Evolutionary conservation across 2,113 vertebrate genomes (phyloP), one percentile per base, ranked within the genome.

Genomic region (Halichoerus grypus): DNA sequence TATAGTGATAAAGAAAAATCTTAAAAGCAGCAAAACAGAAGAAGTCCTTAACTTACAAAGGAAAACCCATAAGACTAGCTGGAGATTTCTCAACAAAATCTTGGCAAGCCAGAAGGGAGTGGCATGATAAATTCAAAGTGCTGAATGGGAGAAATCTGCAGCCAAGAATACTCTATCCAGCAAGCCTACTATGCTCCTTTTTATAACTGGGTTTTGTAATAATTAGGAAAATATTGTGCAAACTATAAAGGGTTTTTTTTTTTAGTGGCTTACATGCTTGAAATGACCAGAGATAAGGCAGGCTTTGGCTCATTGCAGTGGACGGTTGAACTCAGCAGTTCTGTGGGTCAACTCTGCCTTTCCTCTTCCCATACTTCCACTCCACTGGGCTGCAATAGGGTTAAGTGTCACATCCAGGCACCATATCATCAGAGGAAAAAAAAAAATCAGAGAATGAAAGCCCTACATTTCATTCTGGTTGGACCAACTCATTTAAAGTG

Each of bases 391-490:
- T 26, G 0, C 19, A 22, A 0, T 12, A 13, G 11, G 10, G 15
- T 19, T 14, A 42, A 9, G 8, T 21, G 36, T 76, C 31, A 63
- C 7, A 39, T 10, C 33, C 39, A 18, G 67, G 10, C 15, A 71
- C 4, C 16, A 31, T 3, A 71, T 10, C 16, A 26, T 21, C 1
- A n/a, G 51, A 5, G 36, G 26, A 1, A 8, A 8, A 1, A 31
- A 13, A 63, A 26, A 31, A 39, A 7, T 0, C 33, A 71, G 28
- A 67, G 24, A 84, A 65, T 46, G 63, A 57, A 39, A 22, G 11
- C 9, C 18, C 16, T 83, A 9, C 7, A n/a, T 95, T 88, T 51
- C 19, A 69, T 74, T 97, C n/a, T 55, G 2, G 4, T 36, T 72
- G 15, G n/a, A 15, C 10, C 13, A 55, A 57, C 33, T 85, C 33